Evolutionary conservation across 2,113 vertebrate species (phyloP).

Genomic region (Hippocampus zosterae): DNA sequence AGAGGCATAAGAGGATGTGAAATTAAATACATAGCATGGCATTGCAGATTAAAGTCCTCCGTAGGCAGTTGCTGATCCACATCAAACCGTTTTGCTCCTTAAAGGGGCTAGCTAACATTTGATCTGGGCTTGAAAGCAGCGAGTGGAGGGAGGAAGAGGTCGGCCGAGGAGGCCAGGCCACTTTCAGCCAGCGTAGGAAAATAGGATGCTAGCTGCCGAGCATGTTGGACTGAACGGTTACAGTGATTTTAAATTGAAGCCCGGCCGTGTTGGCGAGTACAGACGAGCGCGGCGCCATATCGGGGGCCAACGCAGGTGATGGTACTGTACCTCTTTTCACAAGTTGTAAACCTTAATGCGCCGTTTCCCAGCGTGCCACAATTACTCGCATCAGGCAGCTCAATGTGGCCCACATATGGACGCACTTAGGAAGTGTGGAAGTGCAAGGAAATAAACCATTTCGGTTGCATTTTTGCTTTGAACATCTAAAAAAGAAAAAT

Average conservation of each 20-base stretch:
- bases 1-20: constrained; percentile 89
- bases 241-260: constrained; percentile 51
- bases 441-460: neutral
- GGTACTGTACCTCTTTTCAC: constrained; percentile 33
- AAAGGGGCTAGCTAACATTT: constrained; percentile 85
- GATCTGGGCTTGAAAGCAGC: constrained; percentile 81
- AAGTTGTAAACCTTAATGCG: constrained; percentile 63
- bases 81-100: constrained; percentile 76
- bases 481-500: neutral
- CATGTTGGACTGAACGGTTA: constrained; percentile 45
- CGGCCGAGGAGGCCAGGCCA: constrained; percentile 39
- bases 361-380: constrained; percentile 57
- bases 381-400: constrained; percentile 66
- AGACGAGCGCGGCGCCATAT: constrained; percentile 54
- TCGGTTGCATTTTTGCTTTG: neutral
- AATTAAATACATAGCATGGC: constrained; percentile 97
- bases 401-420: constrained; percentile 55
- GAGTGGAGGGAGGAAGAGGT: constrained; percentile 49
- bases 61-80: constrained; percentile 94
- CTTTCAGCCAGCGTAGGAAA: constrained; percentile 39
- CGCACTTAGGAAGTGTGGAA: constrained; percentile 2
- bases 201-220: constrained; percentile 13
- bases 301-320: constrained; percentile 36
- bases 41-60: constrained; percentile 87
- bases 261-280: constrained; percentile 46